Conservation (phyloP, 2,113 vertebrate species). For the Aspidoscelis tigris region DNA sequence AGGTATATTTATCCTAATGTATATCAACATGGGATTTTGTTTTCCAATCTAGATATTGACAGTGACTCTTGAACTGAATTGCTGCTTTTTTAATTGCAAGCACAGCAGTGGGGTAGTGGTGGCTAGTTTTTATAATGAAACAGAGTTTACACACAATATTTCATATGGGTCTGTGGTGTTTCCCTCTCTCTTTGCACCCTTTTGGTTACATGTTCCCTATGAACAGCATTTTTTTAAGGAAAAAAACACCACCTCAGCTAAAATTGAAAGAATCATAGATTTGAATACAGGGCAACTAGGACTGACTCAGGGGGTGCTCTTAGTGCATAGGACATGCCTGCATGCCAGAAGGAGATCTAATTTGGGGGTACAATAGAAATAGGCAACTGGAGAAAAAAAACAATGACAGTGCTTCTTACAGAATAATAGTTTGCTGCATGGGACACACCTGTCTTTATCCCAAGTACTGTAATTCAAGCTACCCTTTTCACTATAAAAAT, state of each 20-base stretch:
- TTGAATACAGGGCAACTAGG: background rate
- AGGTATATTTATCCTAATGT: rapidly evolving
- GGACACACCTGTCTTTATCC: background rate
- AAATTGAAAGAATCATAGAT: background rate
- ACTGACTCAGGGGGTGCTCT: slow-evolving; percentile 15
- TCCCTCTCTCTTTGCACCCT: background rate
- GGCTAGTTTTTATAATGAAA: background rate
- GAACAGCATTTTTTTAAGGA: background rate
- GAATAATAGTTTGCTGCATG: background rate
- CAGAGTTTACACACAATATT: background rate
- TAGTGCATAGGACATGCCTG: background rate
- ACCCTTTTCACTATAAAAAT: background rate
- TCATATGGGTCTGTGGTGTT: slow-evolving; percentile 1
- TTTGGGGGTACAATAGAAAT: background rate
- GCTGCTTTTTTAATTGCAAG: background rate
- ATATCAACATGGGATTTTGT: background rate
- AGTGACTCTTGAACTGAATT: background rate
- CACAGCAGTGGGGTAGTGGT: background rate
- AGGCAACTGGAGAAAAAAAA: background rate
- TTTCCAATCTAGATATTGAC: background rate
- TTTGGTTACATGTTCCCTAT: slow-evolving; percentile 16
- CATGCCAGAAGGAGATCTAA: slow-evolving; percentile 28
- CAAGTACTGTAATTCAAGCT: rapidly evolving
- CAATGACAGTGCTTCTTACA: background rate
- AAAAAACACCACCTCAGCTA: background rate